Base-by-base conservation (phyloP, 2,113 vertebrate species). In the Balaenoptera acutorostrata region DNA sequence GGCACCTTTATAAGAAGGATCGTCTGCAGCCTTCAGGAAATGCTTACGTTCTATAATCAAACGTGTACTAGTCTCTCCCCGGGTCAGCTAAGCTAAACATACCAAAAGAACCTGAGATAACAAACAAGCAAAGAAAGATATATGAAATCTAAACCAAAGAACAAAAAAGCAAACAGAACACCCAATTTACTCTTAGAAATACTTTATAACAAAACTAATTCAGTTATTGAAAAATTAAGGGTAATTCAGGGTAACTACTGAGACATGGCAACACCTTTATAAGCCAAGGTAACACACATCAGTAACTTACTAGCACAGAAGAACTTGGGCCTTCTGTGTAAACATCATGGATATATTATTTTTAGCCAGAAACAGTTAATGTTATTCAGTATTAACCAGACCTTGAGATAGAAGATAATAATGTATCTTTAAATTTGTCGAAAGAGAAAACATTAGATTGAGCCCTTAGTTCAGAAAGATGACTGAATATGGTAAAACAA, bases 61-160 rank as follows among this genome's bases (percentile, higher is more conserved):
- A 69, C 46, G 15, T 55, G 69, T 39, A 52, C 10, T 69, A 74
- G 3, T 92, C 52, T 95, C 23, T 92, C n/a, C 44, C 17, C 14
- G 21, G 14, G 14, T 92, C 77, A 84, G 71, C 59, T 92, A 82
- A 81, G 44, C 46, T 80, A 87, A 85, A 61, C 52, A 84, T 31
- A 94, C 75, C 39, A 78, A 49, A 96, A 96, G 52, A 92, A 75
- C 5, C 31, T 23, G 39, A 95, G 90, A 49, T 49, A 75, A 82
- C 8, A n/a, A 74, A 82, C 5, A 75, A 18, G 31, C 15, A 89
- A 59, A 96, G 29, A 90, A 93, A 94, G 66, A 68, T 21, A 91
- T 36, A 69, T 31, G 17, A 92, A 88, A 68, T 44, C 33, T 82
- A 94, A 92, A 88, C 4, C 15, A 74, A 89, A 36, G 39, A 95